Evolutionary conservation across 2,888 invertebrate species (phyloP), one percentile per base, ranked within the genome.

Genomic region (Druceiella hillmani): DNA sequence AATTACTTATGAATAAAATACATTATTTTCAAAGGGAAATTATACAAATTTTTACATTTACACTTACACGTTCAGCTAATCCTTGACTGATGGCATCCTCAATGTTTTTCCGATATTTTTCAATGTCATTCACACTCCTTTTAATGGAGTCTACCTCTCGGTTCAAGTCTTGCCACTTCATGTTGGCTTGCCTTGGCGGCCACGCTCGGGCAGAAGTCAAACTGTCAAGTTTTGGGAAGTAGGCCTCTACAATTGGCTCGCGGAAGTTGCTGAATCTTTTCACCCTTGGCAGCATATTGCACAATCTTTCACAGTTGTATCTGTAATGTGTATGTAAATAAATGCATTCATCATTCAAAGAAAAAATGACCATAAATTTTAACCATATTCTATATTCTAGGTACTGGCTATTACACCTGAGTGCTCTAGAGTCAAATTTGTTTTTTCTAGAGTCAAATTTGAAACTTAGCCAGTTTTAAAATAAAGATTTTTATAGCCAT

Each of bases 211-310:
- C 81, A 25, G 76, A 71, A 1, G 76, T 79, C 48, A 79, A 59
- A 43, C 83, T 83, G 59, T 87, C 81, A 24, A 90, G 63, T 63
- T 89, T 90, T 0, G 88, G 84, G 63, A 83, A 90, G 55, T 90
- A 90, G 0, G 81, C 88, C 55, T 89, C 87, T 0, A 71, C 63
- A 33, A 89, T 80, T 0, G 82, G 77, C 3, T 79, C 80, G 6
- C 79, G 74, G 59, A 81, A 78, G 57, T 86, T 81, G 43, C 71
- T 75, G 33, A 84, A 74, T 6, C 79, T 75, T 47, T 71, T 72
- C 0, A 79, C 78, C 14, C 83, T 75, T 20, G 75, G 66, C 38
- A 89, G 58, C 9, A 74, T 66, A 54, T 87, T 87, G 56, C 78
- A 78, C 4, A 89, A 72, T 24, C 89, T 80, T 57, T 89, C 89